Evolutionary conservation across 2,113 vertebrate genomes (phyloP).

Genomic region (Mungos mungo): DNA sequence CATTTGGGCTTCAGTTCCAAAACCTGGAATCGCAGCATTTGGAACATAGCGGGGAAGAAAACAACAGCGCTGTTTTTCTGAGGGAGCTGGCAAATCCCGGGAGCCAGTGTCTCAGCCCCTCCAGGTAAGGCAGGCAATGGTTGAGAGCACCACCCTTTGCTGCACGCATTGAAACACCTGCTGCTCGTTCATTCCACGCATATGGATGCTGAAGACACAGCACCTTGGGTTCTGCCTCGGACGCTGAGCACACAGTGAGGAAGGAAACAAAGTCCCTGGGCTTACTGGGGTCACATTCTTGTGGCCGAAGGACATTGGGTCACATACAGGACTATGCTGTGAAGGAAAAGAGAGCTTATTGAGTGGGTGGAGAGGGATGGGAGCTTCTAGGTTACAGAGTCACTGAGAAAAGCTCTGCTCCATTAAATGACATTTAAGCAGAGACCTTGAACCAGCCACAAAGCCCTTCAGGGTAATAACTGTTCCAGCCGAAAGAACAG

Average conservation of each 20-base stretch:
- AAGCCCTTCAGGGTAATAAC: neutral
- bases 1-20: neutral
- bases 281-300: neutral
- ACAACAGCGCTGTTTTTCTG: too few species aligned
- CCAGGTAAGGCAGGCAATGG: neutral
- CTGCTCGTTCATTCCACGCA: neutral
- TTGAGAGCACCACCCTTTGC: neutral
- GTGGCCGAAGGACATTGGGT: too few species aligned
- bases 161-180: neutral
- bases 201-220: neutral
- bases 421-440: neutral
- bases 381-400: neutral
- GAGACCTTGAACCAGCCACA: neutral
- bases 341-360: neutral
- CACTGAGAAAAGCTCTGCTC: neutral
- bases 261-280: neutral
- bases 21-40: neutral
- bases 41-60: neutral
- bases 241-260: too few species aligned
- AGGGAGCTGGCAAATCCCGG: neutral
- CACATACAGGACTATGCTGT: rapidly evolving
- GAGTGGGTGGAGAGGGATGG: neutral
- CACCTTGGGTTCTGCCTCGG: neutral
- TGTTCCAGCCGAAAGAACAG: neutral
- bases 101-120: neutral